Evolutionary conservation across 2,797 vertebrate species (phyloP), one percentile per base, ranked within the genome.

Genomic region (Taenioides sp.): DNA sequence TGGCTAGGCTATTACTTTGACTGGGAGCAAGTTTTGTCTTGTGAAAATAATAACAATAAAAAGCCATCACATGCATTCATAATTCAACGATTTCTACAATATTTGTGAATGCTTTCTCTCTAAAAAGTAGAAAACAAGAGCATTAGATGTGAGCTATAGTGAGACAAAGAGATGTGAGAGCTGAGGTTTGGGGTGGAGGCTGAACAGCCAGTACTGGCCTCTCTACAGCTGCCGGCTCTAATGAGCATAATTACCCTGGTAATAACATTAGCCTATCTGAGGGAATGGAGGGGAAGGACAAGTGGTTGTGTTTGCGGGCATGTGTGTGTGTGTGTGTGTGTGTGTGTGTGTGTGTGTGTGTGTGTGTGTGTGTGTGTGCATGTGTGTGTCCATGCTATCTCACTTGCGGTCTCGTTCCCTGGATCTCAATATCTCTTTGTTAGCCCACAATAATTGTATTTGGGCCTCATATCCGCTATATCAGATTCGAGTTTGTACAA

Each of bases 251-350:
- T 98, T 98, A 97, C 90, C 92, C 92, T 93, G 93, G 95, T 97
- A 98, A 98, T 98, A 96, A 96, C 94, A 96, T 98, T 97, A 97
- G 96, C 93, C 95, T 96, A 97, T 97, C 97, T 95, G 94, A 96
- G 97, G 96, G 96, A 98, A 98, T 97, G 96, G 95, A 95, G 95
- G 95, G 90, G 92, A 89, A 96, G 96, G 96, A 98, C 96, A 98
- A 98, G 96, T 97, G 96, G 93, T 94, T 96, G 94, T 94, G 93
- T 96, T 94, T 96, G 93, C 71, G 79, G 70, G 77, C 67, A 61
- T 70, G 69, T 91, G 79, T 71, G 60, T 65, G 66, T 11, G 52
- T 74, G 72, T 72, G 79, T 73, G 76, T 71, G 63, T 72, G 70
- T 91, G 31, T 34, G 93, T 96, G 94, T 96, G 93, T 94, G 93